Percentiles rank a stretch among this genome's conserved stretches.
phyloP scores from a whole-genome alignment of 2,888 invertebrate genomes.

The Polymixis flavicincta region DNA sequence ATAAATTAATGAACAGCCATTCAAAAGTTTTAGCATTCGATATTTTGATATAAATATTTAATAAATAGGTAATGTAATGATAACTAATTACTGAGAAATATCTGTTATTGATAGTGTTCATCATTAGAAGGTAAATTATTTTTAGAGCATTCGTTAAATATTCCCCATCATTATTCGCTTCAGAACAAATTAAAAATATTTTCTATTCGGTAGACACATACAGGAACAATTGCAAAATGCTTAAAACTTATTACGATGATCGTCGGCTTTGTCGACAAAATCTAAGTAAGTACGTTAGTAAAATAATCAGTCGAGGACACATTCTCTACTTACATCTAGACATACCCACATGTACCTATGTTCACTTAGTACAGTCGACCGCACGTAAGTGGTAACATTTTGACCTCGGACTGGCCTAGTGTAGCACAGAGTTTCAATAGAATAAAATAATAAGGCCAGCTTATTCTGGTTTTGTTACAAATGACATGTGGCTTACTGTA shows the following conservation, averaged over 20 bases:
- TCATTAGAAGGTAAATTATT: too few species aligned
- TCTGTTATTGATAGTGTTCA: too few species aligned
- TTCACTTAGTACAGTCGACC: not conserved
- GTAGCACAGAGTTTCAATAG: not conserved
- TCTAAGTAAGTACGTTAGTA: not conserved
- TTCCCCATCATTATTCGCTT: too few species aligned
- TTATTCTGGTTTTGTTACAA: not conserved
- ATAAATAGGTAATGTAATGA: not conserved
- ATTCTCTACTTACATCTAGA: not conserved
- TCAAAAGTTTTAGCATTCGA: too few species aligned
- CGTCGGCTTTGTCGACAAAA: not conserved
- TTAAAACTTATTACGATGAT: not conserved
- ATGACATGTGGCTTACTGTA: not conserved
- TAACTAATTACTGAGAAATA: not conserved
- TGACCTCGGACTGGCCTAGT: not conserved
- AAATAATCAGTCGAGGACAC: not conserved
- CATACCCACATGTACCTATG: not conserved
- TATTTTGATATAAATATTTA: not conserved
- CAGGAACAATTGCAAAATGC: not conserved
- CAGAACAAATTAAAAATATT: not conserved
- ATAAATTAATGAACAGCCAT: too few species aligned
- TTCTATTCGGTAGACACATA: not conserved
- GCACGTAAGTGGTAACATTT: not conserved
- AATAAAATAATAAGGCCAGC: not conserved
- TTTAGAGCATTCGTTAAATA: too few species aligned